A percentile compares a stretch with the other conserved stretches of the same genome.
These are phyloP conservation scores for Corella eumyota DNA, from an alignment of 23 tunicate genomes.

Conservation along the genomic window DNA sequence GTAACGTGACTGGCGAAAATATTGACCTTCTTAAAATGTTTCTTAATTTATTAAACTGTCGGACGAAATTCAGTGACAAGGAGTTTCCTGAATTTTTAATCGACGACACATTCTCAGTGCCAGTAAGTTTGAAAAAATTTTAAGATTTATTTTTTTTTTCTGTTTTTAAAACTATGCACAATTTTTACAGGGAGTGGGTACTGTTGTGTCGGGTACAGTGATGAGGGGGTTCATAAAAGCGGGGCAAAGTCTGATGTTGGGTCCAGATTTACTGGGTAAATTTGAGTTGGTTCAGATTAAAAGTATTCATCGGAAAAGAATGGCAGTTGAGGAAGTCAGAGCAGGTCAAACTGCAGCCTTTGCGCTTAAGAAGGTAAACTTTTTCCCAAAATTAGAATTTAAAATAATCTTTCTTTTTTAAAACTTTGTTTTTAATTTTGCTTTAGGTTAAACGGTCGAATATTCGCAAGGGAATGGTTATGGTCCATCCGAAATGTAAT, in stretches of 20 bases:
- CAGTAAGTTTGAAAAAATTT: constrained; percentile 30
- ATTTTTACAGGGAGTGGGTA: constrained; percentile 23
- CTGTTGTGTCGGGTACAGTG: constrained; percentile 92
- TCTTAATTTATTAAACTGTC: constrained; percentile 75
- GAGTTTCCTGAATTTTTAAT: constrained; percentile 80
- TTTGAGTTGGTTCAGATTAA: constrained; percentile 85
- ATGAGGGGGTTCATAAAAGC: constrained; percentile 57
- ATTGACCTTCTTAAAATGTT: constrained; percentile 80
- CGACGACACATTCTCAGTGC: constrained; percentile 97
- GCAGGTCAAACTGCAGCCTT: constrained; percentile 98
- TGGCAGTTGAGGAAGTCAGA: constrained; percentile 64
- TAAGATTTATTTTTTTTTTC: background rate
- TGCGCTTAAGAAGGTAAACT: constrained; percentile 80
- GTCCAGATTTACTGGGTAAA: constrained; percentile 89
- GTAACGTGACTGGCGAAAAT: constrained; percentile 94
- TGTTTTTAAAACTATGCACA: background rate
- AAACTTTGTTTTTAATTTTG: no score
- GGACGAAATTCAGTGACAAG: constrained; percentile 64
- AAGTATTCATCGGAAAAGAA: constrained; percentile 87
- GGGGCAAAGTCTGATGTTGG: constrained; percentile 66
- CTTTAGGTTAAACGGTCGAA: constrained; percentile 61
- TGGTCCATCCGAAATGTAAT: constrained; percentile 76
- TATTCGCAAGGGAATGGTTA: constrained; percentile 91
- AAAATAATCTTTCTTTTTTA: background rate
- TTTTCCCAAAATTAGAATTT: no score